phyloP scores from a whole-genome alignment of 2,113 vertebrate genomes.

The Cyanoderma ruficeps region DNA sequence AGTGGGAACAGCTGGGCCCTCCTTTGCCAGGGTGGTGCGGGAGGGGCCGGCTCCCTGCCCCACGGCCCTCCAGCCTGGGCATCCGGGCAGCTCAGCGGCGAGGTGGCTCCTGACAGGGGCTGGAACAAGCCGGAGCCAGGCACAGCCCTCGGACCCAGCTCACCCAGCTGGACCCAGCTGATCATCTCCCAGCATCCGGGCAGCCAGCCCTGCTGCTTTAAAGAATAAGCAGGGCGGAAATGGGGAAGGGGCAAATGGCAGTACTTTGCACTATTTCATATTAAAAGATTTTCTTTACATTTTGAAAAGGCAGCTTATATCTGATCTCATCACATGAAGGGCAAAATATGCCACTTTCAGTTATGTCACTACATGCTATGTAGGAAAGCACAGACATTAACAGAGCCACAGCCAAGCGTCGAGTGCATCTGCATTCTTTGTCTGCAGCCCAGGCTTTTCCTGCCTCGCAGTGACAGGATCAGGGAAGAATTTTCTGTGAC shows the following conservation, averaged over 20 bases:
- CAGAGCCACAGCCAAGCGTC: slow-evolving; percentile 9
- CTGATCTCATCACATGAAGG: not conserved
- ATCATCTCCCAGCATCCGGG: not conserved
- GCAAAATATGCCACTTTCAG: not conserved
- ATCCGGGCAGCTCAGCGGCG: not conserved
- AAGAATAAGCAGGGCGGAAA: not conserved
- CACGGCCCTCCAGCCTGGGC: accelerated
- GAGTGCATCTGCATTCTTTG: slow-evolving; percentile 62
- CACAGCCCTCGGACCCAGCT: not conserved
- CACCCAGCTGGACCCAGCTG: slow-evolving; percentile 30
- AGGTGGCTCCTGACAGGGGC: not conserved
- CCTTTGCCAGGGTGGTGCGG: accelerated
- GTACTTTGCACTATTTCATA: not conserved
- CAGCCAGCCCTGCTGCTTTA: not conserved
- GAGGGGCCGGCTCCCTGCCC: not conserved
- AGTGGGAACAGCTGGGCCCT: accelerated
- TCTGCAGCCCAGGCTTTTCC: slow-evolving; percentile 64
- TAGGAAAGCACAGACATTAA: not conserved
- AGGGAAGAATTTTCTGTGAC: slow-evolving; percentile 87
- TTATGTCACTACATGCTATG: not conserved
- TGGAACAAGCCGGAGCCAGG: not conserved
- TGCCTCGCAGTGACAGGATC: slow-evolving; percentile 78
- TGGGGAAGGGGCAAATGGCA: not conserved
- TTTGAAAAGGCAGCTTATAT: not conserved
- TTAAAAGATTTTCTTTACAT: not conserved